phyloP scores from a whole-genome alignment of 2,888 invertebrate genomes.

The Callinectes sapidus region DNA sequence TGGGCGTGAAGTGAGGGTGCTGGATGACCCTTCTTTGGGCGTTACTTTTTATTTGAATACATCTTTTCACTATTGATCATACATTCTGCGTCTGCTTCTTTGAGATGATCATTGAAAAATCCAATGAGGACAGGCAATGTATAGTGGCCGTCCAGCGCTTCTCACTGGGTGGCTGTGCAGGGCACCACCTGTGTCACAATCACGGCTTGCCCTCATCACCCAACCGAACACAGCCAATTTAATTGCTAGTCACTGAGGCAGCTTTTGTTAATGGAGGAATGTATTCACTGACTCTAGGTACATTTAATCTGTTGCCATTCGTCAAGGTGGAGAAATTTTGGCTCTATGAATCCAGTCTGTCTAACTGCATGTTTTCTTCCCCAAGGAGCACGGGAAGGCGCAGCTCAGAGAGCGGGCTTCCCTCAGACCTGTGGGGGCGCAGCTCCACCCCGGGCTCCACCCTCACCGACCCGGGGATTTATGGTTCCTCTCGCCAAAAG shows the following conservation, averaged over 20 bases:
- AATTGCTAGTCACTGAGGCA: neutral
- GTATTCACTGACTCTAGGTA: neutral
- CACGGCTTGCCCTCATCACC: neutral
- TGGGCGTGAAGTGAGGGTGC: neutral
- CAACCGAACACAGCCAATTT: neutral
- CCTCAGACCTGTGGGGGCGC: conserved; percentile 63
- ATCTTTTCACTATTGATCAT: neutral
- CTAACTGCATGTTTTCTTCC: conserved; percentile 13
- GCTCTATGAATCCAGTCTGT: neutral
- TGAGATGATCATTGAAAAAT: neutral
- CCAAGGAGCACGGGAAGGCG: conserved; percentile 61
- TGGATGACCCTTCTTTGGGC: neutral
- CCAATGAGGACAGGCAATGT: neutral
- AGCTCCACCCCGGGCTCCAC: conserved; percentile 62
- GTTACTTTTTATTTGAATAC: neutral
- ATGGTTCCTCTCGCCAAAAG: conserved; percentile 60
- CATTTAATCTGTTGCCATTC: neutral
- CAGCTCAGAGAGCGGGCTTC: conserved; percentile 67
- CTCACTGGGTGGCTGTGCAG: neutral
- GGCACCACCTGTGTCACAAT: neutral
- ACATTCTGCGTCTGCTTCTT: neutral
- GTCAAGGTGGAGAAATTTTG: neutral
- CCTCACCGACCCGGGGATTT: conserved; percentile 61
- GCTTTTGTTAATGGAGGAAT: neutral
- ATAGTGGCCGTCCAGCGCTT: conserved; percentile 2